Conservation (phyloP, 1,140 invertebrate genomes). For the Phymorhynchus buccinoides region DNA sequence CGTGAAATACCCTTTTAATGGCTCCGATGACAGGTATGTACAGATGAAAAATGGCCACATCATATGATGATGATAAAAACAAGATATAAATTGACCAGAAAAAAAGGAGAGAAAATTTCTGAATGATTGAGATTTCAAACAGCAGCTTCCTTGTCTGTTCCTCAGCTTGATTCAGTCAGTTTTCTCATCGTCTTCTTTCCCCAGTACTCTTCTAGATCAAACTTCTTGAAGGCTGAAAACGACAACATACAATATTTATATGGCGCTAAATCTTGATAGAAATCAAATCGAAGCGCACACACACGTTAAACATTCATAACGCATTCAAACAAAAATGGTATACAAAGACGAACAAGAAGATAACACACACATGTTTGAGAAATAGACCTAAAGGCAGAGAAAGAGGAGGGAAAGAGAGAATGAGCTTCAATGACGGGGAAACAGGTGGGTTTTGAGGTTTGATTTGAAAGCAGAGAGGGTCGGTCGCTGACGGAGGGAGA, state of each 20-base stretch:
- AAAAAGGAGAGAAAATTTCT: background rate
- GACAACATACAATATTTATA: background rate
- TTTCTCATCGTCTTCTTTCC: constrained; percentile 46
- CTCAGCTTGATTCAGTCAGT: constrained; percentile 41
- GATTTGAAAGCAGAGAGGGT: no score
- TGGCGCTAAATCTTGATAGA: no score
- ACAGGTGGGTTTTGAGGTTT: no score
- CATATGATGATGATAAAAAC: background rate
- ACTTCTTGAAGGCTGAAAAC: constrained; percentile 58
- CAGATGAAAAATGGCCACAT: background rate
- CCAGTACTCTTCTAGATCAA: constrained; percentile 59
- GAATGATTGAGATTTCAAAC: background rate
- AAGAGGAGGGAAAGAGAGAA: background rate
- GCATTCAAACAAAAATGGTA: background rate
- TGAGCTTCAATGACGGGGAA: background rate
- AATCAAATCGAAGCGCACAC: background rate
- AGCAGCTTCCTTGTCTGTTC: background rate
- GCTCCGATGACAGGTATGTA: background rate
- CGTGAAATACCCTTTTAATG: background rate
- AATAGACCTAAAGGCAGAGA: background rate
- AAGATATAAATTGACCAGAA: background rate
- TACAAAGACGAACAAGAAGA: no score
- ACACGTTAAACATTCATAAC: background rate
- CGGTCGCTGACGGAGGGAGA: no score
- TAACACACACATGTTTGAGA: background rate